Conservation (phyloP, 2,113 vertebrate species). For the Strix aluco region DNA sequence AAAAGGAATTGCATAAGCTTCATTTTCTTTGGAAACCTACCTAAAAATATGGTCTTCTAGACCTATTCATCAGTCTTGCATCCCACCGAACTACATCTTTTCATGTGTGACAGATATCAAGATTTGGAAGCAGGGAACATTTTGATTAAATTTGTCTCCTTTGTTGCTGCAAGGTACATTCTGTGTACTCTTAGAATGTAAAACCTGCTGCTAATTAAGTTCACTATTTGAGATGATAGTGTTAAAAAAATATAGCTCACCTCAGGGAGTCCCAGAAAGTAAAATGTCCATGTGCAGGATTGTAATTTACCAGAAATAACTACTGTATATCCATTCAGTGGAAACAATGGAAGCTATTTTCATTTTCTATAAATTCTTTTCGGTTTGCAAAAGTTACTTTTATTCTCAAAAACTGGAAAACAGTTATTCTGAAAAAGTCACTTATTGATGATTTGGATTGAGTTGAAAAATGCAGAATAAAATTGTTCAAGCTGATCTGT, state of each 20-base stretch:
- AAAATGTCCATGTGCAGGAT: neutral
- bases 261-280: neutral
- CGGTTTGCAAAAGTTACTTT: neutral
- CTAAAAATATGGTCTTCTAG: neutral
- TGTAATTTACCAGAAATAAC: neutral
- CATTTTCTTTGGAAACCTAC: neutral
- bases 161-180: neutral
- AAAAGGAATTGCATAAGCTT: neutral
- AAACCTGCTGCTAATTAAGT: neutral
- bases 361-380: neutral
- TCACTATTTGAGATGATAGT: neutral
- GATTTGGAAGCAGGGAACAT: neutral
- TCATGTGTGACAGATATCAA: neutral
- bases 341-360: neutral
- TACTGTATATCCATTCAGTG: neutral
- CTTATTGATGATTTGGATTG: neutral
- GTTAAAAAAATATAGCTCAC: neutral
- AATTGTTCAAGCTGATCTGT: neutral
- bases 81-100: neutral
- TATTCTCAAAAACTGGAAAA: neutral
- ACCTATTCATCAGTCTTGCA: neutral
- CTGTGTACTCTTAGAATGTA: neutral
- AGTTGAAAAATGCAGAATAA: neutral
- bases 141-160: conserved; percentile 8
- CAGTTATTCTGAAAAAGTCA: neutral